Evolutionary conservation across 2,797 vertebrate species (phyloP).

Genomic region (Oryzias dopingdopingensis): DNA sequence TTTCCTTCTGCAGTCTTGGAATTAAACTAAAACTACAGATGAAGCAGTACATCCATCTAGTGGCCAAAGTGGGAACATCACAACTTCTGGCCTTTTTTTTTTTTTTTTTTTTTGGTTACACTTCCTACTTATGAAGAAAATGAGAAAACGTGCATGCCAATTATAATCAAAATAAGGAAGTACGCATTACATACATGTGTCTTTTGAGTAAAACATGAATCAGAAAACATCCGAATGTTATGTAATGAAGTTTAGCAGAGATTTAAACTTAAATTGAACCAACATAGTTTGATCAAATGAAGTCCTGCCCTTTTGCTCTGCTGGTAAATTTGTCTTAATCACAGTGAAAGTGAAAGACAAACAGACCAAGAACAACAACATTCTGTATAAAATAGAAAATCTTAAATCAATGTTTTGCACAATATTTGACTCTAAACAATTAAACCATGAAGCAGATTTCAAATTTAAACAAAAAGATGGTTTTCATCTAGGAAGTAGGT

Average conservation of each 20-base stretch:
- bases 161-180: too few relatives aligned
- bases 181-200: too few relatives aligned
- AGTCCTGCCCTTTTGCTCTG: conserved; percentile 57
- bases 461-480: too few relatives aligned
- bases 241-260: conserved; percentile 12
- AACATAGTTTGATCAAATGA: background rate
- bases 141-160: conserved; percentile 4
- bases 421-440: too few relatives aligned
- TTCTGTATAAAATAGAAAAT: too few relatives aligned
- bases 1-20: conserved; percentile 31
- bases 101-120: background rate
- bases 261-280: conserved; percentile 14
- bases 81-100: too few relatives aligned
- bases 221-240: conserved; percentile 1
- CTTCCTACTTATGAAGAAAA: conserved; percentile 22
- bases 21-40: conserved; percentile 1
- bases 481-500: too few relatives aligned
- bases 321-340: conserved; percentile 63
- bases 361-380: too few relatives aligned
- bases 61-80: conserved; percentile 48
- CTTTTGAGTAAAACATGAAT: background rate
- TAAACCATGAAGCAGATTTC: too few relatives aligned
- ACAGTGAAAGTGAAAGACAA: conserved; percentile 35
- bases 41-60: conserved; percentile 68
- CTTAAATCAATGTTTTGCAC: too few relatives aligned